These are phyloP conservation scores for Cheilosia pagana DNA, from an alignment of 2,888 invertebrate species.

Conservation along the genomic window DNA sequence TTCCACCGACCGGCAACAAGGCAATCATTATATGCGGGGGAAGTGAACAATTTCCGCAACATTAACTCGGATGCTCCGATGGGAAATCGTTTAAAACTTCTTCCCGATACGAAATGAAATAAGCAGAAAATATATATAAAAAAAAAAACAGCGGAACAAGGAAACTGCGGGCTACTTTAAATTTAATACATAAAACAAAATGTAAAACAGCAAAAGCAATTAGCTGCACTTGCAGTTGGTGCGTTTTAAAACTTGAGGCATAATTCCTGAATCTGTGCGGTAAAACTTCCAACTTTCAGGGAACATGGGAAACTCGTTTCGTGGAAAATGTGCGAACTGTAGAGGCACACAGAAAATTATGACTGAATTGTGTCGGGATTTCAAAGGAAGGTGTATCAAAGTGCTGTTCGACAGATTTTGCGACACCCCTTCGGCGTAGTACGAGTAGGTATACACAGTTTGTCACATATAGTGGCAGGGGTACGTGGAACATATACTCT, in stretches of 20 bases:
- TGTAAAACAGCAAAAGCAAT: slow-evolving; percentile 12
- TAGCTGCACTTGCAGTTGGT: slow-evolving; percentile 16
- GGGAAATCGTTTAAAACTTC: slow-evolving; percentile 44
- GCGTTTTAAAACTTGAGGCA: slow-evolving; percentile 29
- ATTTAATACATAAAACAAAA: slow-evolving; percentile 16
- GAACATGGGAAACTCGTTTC: slow-evolving; percentile 20
- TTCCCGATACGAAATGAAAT: slow-evolving; percentile 14
- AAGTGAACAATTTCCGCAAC: slow-evolving; percentile 60
- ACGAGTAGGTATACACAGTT: background rate
- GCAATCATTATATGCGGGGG: slow-evolving; percentile 30
- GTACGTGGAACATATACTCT: background rate
- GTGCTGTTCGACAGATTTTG: slow-evolving; percentile 23
- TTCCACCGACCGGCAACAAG: slow-evolving; percentile 4
- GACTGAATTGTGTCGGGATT: slow-evolving; percentile 2
- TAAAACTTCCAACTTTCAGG: slow-evolving; percentile 23
- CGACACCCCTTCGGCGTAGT: slow-evolving; percentile 15
- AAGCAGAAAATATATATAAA: background rate
- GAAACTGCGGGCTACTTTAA: slow-evolving; percentile 13
- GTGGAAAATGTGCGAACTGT: slow-evolving; percentile 7
- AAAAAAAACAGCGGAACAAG: background rate
- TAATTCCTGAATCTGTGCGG: background rate
- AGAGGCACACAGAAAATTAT: slow-evolving; percentile 14
- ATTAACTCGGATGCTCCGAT: slow-evolving; percentile 46
- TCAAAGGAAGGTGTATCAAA: slow-evolving; percentile 6
- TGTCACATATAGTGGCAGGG: slow-evolving; percentile 10